phyloP scores from a whole-genome alignment of 2,113 vertebrate species.

The Pterocles burchelli region DNA sequence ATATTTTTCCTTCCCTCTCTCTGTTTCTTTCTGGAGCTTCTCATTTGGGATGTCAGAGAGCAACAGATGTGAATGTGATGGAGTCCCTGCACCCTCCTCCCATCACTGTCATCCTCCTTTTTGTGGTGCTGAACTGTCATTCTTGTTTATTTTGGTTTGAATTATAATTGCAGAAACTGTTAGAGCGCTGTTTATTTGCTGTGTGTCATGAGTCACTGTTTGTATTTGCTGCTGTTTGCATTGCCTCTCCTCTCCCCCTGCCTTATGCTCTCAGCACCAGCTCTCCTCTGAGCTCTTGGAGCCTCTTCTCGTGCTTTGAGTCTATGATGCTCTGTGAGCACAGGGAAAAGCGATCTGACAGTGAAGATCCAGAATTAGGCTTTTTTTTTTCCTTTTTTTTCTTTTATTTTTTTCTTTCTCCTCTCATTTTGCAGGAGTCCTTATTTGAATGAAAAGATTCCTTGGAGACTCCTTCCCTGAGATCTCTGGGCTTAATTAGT shows the following conservation, averaged over 20 bases:
- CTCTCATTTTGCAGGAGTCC: not conserved
- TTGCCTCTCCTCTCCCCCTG: not conserved
- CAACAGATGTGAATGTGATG: not conserved
- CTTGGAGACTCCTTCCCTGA: not conserved
- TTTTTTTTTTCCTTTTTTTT: not conserved
- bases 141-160: constrained; percentile 41
- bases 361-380: not conserved
- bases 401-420: not conserved
- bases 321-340: not conserved
- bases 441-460: not conserved
- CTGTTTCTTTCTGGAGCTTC: not conserved
- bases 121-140: not conserved
- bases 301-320: not conserved
- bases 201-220: constrained; percentile 7
- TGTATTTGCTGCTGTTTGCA: not conserved
- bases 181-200: not conserved
- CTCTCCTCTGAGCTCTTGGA: not conserved
- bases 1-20: not conserved
- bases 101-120: not conserved
- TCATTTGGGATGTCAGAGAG: not conserved
- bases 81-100: not conserved
- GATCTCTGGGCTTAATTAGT: not conserved
- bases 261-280: not conserved
- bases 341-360: not conserved
- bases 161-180: not conserved